Conservation (phyloP, 1,140 invertebrate genomes). For the Atta texana region DNA sequence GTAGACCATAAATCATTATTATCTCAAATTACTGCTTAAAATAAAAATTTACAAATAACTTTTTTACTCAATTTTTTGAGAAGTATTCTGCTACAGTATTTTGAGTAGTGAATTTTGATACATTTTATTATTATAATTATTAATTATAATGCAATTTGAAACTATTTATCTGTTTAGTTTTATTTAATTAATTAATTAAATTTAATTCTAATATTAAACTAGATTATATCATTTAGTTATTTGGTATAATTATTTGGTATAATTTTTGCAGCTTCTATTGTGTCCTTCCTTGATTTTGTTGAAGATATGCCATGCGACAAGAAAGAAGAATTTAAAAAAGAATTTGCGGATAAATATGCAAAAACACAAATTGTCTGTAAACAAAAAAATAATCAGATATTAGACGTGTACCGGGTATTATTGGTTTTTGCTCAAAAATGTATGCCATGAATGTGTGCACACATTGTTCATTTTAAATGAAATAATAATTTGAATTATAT, state of each 20-base stretch:
- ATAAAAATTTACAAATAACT: too few species aligned
- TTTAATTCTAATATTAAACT: background rate
- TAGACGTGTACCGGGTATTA: background rate
- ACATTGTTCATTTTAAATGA: too few species aligned
- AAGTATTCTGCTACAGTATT: too few species aligned
- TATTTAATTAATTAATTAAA: background rate
- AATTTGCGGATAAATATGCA: background rate
- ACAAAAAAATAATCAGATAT: background rate
- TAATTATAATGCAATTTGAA: background rate
- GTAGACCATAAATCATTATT: too few species aligned
- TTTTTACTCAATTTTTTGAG: too few species aligned
- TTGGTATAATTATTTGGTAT: background rate
- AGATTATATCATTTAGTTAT: background rate
- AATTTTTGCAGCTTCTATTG: constrained; percentile 1
- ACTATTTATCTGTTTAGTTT: background rate
- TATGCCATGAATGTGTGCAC: too few species aligned
- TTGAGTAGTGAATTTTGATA: too few species aligned
- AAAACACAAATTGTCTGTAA: background rate
- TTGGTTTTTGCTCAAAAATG: background rate
- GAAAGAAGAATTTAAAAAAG: background rate
- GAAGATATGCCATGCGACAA: background rate
- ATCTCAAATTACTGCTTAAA: too few species aligned
- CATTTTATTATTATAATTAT: background rate
- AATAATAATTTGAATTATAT: too few species aligned
- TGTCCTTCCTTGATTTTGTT: background rate